Conservation (phyloP, 2,113 vertebrate species). For the Zosterops hypoxanthus region DNA sequence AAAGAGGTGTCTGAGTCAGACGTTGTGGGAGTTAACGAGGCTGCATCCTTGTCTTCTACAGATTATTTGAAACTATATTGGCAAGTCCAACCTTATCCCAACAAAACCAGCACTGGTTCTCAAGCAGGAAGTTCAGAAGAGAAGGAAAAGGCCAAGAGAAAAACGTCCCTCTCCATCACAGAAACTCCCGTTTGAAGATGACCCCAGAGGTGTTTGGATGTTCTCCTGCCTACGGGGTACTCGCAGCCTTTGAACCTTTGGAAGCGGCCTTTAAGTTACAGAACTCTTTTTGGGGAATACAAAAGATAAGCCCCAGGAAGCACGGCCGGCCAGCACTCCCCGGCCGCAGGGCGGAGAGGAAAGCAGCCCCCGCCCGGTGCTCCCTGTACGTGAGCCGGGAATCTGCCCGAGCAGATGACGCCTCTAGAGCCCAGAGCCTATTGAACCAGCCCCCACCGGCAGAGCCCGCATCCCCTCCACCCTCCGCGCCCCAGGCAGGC, state of each 20-base stretch:
- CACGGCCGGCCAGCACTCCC: background rate
- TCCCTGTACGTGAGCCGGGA: too few species aligned
- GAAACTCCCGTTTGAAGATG: background rate
- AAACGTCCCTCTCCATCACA: background rate
- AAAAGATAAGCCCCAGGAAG: background rate
- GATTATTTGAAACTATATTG: background rate
- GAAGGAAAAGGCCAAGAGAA: background rate
- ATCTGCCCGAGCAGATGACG: background rate
- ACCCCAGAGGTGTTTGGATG: background rate
- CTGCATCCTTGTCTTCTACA: background rate
- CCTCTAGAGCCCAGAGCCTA: background rate
- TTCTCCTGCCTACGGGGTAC: background rate
- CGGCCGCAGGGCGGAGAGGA: background rate
- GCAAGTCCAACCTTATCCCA: background rate
- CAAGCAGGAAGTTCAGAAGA: background rate
- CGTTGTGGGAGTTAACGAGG: slow-evolving; percentile 10
- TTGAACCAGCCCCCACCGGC: background rate
- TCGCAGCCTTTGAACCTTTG: background rate
- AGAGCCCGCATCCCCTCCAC: background rate
- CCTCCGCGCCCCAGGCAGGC: too few species aligned
- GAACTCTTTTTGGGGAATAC: background rate
- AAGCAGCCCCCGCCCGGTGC: background rate
- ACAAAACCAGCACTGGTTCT: background rate
- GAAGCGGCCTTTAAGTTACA: background rate
- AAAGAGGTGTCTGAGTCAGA: slow-evolving; percentile 27